Base-by-base conservation (phyloP, 2,797 vertebrate species). In the Mormyrops boulengeri region DNA sequence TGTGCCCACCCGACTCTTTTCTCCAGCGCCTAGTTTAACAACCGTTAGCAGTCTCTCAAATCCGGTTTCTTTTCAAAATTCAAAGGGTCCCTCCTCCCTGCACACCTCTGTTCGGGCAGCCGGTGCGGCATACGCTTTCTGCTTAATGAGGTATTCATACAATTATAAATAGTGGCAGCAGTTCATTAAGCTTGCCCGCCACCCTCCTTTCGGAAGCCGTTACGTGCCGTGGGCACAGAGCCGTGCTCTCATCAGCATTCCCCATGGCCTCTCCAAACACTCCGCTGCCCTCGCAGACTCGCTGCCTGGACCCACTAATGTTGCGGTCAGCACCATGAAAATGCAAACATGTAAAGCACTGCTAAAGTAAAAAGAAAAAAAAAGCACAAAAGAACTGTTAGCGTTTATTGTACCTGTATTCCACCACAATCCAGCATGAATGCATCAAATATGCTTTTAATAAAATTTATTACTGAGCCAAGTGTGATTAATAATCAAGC, bases 221-320 rank as follows among this genome's bases (percentile, higher is more conserved):
- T 26, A 47, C 84, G 22, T 73, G 82, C 5, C 12, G 30, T 7
- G 62, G 62, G 30, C 7, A 11, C 44, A 2, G 26, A n/a, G 4
- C 17, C 89, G 84, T 87, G 84, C 49, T 34, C 49, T 89, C 53
- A 73, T 89, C 60, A 87, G 84, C 60, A 89, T 89, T 89, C 89
- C 50, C 41, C 55, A 34, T 12, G 0, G 80, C 82, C 11, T n/a
- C 52, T 22, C n/a, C 62, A 1, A 12, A 12, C 88, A 38, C 50
- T 53, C 19, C 14, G 4, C 86, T 34, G 14, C 26, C 88, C 26
- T 34, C 47, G 1, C 9, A 14, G 17, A 5, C 88, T 41, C 14
- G 3, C 55, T 47, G 1, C 53, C 4, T 6, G 44, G 2, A n/a
- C 7, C 34, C 14, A n/a, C 14, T 55, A 73, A 69, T 44, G 11